Evolutionary conservation across 2,113 vertebrate genomes (phyloP).

Genomic region (Equus quagga): DNA sequence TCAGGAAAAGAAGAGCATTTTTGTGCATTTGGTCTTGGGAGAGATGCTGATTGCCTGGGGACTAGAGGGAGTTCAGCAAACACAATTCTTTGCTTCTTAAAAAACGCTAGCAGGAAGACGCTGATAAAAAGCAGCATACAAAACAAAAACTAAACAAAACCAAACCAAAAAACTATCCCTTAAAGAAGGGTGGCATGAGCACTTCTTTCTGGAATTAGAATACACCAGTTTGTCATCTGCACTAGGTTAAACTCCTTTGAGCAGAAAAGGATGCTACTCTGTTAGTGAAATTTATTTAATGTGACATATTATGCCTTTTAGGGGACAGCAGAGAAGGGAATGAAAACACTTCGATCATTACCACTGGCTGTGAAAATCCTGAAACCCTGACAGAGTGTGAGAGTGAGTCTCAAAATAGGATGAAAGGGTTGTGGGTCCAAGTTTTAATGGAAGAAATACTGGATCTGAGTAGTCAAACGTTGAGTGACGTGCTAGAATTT

Average conservation of each 20-base stretch:
- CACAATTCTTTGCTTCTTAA: constrained; percentile 31
- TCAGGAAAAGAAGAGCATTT: constrained; percentile 24
- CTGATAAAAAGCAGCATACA: constrained; percentile 24
- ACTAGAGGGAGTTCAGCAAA: constrained; percentile 11
- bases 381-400: neutral
- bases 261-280: constrained; percentile 9
- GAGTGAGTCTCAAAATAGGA: constrained; percentile 44
- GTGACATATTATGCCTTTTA: neutral
- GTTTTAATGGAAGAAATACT: constrained; percentile 51
- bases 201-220: constrained; percentile 14
- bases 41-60: constrained; percentile 45
- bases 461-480: neutral
- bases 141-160: constrained; percentile 29
- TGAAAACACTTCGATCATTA: constrained; percentile 33
- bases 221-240: neutral
- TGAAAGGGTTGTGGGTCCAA: neutral
- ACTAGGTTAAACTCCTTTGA: constrained; percentile 3
- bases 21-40: constrained; percentile 47
- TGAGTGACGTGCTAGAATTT: neutral
- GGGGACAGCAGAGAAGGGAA: neutral
- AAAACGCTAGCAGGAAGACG: constrained; percentile 18
- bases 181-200: neutral
- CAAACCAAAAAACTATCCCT: neutral
- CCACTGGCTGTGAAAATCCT: neutral
- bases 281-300: constrained; percentile 58